phyloP scores from a whole-genome alignment of 2,888 invertebrate genomes.

The Oxystoma pomonae region DNA sequence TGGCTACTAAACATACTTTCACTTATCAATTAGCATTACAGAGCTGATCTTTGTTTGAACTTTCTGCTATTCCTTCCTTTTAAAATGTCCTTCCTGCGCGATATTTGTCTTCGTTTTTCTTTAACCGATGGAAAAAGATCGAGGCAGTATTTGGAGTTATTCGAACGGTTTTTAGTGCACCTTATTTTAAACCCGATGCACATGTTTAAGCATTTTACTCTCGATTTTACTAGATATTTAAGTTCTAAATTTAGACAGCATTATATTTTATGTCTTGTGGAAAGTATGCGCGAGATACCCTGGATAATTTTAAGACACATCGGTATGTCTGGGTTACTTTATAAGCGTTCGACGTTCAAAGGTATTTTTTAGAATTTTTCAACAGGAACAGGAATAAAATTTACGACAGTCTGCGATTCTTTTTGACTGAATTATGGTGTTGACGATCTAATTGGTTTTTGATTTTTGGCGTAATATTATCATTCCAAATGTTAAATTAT shows the following conservation, averaged over 20 bases:
- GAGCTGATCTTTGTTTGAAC: not conserved
- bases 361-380: not conserved
- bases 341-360: not conserved
- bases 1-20: not conserved
- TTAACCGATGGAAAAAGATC: not conserved
- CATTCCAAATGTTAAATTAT: no score
- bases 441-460: not conserved
- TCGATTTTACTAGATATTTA: not conserved
- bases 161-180: not conserved
- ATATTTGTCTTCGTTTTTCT: not conserved
- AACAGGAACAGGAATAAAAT: not conserved
- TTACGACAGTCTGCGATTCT: not conserved
- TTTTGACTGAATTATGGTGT: not conserved
- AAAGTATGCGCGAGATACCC: not conserved
- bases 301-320: not conserved
- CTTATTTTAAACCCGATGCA: not conserved
- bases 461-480: no score
- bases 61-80: not conserved
- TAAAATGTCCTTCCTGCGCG: not conserved
- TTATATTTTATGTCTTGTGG: slow-evolving; percentile 9
- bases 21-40: not conserved
- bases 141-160: not conserved
- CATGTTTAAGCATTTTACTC: not conserved
- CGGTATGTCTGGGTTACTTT: not conserved
- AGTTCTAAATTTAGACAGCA: slow-evolving; percentile 12